Percentiles rank a stretch among this genome's conserved stretches.
phyloP scores from a whole-genome alignment of 2,113 vertebrate species.

The Polyodon spathula region DNA sequence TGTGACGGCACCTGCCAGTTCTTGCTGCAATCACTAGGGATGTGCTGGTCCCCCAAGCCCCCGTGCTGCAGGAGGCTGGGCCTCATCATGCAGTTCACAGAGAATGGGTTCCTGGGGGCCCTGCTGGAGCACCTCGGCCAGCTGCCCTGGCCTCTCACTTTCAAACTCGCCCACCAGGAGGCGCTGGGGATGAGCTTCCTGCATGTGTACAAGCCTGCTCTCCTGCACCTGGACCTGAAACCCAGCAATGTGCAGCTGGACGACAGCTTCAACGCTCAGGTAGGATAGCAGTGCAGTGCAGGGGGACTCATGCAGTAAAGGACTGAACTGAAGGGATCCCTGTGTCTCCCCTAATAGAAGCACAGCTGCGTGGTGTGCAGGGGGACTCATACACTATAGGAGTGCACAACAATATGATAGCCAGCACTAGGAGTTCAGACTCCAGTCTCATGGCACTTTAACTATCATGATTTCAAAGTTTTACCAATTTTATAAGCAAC shows the following conservation, averaged over 20 bases:
- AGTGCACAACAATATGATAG: too few species aligned
- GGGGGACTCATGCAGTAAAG: too few species aligned
- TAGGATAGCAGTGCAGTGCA: not conserved
- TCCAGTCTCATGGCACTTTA: too few species aligned
- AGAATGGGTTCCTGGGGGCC: constrained; percentile 21
- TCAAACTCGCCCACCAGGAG: constrained; percentile 31
- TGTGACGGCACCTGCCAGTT: not conserved
- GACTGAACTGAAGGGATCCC: too few species aligned
- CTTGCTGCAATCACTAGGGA: not conserved
- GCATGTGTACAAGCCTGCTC: constrained; percentile 15
- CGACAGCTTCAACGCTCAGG: not conserved
- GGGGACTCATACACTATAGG: too few species aligned
- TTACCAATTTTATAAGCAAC: too few species aligned
- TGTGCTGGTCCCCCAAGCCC: not conserved
- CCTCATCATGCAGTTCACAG: constrained; percentile 38
- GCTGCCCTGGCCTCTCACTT: constrained; percentile 27
- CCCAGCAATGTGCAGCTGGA: constrained; percentile 11
- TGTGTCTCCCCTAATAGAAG: too few species aligned
- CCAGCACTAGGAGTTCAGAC: too few species aligned
- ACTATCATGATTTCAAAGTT: too few species aligned
- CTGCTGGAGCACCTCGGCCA: constrained; percentile 19
- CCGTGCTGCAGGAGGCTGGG: constrained; percentile 6
- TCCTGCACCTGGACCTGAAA: constrained; percentile 17
- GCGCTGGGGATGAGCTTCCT: constrained; percentile 44
- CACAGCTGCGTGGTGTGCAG: too few species aligned